Conservation (phyloP, 2,797 vertebrate species). For the Tenualosa ilisha region DNA sequence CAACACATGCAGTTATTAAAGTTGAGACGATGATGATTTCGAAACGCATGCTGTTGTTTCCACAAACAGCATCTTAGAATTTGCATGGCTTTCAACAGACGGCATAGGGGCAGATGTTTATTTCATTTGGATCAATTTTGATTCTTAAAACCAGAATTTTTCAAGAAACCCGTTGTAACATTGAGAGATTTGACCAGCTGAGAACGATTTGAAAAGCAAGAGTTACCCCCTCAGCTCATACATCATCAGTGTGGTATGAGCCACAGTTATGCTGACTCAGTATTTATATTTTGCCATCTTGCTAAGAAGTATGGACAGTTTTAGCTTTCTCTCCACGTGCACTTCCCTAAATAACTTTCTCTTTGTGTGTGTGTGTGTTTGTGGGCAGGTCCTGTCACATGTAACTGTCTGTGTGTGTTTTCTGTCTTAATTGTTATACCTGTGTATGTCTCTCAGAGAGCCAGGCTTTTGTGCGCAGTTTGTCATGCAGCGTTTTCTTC, state of each 20-base stretch:
- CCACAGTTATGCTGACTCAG: background rate
- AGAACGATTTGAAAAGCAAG: background rate
- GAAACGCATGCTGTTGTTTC: background rate
- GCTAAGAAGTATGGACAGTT: background rate
- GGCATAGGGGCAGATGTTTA: background rate
- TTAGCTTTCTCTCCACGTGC: background rate
- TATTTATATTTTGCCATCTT: background rate
- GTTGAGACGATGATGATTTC: background rate
- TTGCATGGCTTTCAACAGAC: background rate
- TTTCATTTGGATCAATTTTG: background rate
- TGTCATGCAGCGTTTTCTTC: background rate
- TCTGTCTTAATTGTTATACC: background rate
- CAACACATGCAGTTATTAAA: background rate
- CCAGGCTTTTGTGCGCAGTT: background rate
- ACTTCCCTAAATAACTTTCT: background rate
- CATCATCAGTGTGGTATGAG: background rate
- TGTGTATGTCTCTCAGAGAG: background rate
- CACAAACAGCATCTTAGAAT: background rate
- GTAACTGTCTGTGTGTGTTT: background rate
- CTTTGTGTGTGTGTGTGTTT: background rate
- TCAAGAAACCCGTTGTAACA: background rate
- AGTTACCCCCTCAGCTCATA: background rate
- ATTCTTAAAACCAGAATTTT: background rate
- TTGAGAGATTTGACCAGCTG: background rate
- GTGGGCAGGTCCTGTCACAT: background rate